phyloP scores from a whole-genome alignment of 2,888 invertebrate species.

The Cantharis nigra region DNA sequence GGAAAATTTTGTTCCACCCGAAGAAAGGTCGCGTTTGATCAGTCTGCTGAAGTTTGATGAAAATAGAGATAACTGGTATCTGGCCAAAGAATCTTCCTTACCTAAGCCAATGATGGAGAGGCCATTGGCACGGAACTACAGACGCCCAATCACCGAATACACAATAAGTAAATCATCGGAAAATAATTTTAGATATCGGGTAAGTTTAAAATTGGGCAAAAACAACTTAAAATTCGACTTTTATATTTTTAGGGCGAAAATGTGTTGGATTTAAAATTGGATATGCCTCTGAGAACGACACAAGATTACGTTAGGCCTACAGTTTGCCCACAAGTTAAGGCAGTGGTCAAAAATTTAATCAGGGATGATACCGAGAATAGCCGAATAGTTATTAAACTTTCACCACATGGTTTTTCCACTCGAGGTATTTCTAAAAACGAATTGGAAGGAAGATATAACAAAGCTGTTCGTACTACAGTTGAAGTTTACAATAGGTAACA shows the following conservation, averaged over 20 bases:
- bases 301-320: conserved; percentile 73
- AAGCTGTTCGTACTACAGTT: conserved; percentile 50
- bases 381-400: conserved; percentile 49
- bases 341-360: conserved; percentile 65
- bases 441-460: conserved; percentile 54
- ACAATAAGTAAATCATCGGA: conserved; percentile 44
- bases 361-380: conserved; percentile 53
- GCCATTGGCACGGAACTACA: conserved; percentile 51
- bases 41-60: conserved; percentile 80
- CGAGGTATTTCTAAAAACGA: conserved; percentile 50
- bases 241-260: conserved; percentile 61
- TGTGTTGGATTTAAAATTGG: conserved; percentile 73
- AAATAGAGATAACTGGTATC: conserved; percentile 76
- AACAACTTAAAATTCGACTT: neutral
- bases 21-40: conserved; percentile 75
- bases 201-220: conserved; percentile 33
- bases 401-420: conserved; percentile 49
- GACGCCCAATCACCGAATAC: conserved; percentile 52
- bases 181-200: conserved; percentile 45
- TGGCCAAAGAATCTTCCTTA: conserved; percentile 45
- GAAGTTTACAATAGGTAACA: conserved; percentile 51
- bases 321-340: conserved; percentile 74
- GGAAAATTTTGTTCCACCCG: conserved; percentile 87
- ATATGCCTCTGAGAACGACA: conserved; percentile 78
- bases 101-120: conserved; percentile 35